Evolutionary conservation across 2,113 vertebrate genomes (phyloP), one percentile per base, ranked within the genome.

Genomic region (Gadus chalcogrammus): DNA sequence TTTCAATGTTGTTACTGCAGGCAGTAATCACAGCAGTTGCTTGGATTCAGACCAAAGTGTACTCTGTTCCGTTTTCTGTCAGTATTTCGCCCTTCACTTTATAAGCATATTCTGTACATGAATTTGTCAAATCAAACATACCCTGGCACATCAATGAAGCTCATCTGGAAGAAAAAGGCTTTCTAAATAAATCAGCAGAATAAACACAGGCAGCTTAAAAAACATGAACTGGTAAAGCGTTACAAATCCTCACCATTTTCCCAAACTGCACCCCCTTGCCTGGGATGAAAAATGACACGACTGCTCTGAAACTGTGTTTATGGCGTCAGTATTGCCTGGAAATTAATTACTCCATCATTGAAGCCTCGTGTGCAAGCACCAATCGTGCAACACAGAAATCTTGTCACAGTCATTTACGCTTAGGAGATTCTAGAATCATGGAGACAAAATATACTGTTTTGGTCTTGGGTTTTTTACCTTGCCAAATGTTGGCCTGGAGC

Each of bases 361-460:
- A 81, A 89, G 78, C 75, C 86, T 78, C 67, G 79, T 84, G 81
- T 78, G 70, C 69, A 86, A 82, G 75, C 71, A 87, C 78, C 83
- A 90, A 86, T 85, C 85, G 80, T 87, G 85, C 87, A 87, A 79
- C 87, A 88, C 91, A 84, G 79, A 85, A 83, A 80, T 88, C 82
- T 92, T 83, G 88, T 88, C 83, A 80, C 91, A 91, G 87, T 91
- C 89, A 89, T 92, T 88, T 94, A 93, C 86, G 91, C 91, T 93
- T 91, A 90, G 82, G 87, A 77, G 81, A 85, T 76, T 80, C 75
- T 88, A 91, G 86, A 88, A 82, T 89, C 85, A 75, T 5, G 31
- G 52, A 31, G 15, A 58, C 48, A 72, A 48, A 48, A 48, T 24
- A 24, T 24, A 48, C 1, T 48, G 42, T 48, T 9, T 48, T 48